These are phyloP conservation scores for Antigone vipio DNA, from an alignment of 2,113 vertebrate genomes.

Conservation along the genomic window DNA sequence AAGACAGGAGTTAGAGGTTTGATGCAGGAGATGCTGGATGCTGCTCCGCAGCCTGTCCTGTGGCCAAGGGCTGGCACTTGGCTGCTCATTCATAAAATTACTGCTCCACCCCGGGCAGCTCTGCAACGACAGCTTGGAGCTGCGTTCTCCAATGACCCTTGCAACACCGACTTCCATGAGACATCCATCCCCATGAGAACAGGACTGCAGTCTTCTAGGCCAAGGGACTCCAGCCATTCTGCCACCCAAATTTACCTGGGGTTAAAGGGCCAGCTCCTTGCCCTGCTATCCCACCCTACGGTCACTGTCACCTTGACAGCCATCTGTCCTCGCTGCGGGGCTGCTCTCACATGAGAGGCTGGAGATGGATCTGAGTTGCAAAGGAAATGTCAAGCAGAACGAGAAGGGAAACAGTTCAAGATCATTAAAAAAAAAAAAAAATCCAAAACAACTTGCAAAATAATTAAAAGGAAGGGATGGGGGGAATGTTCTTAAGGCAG, in stretches of 20 bases:
- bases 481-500: neutral
- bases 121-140: neutral
- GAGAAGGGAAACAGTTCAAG: neutral
- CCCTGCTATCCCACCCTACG: neutral
- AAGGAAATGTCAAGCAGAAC: neutral
- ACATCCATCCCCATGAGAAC: neutral
- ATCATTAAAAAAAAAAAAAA: neutral
- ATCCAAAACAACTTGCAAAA: neutral
- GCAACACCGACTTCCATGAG: fast-evolving
- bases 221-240: neutral
- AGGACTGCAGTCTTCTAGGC: fast-evolving
- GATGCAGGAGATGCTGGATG: neutral
- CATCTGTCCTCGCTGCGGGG: neutral
- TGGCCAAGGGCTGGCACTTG: neutral
- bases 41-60: neutral
- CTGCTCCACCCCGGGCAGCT: neutral
- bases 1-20: neutral
- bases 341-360: neutral
- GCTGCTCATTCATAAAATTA: constrained; percentile 22
- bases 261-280: neutral
- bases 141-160: neutral
- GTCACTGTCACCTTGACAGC: neutral
- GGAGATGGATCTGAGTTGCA: neutral
- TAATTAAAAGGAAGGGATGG: neutral
- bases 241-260: neutral